These are phyloP conservation scores for Leptobrachium ailaonicum DNA, from an alignment of 2,113 vertebrate species.

Conservation along the genomic window DNA sequence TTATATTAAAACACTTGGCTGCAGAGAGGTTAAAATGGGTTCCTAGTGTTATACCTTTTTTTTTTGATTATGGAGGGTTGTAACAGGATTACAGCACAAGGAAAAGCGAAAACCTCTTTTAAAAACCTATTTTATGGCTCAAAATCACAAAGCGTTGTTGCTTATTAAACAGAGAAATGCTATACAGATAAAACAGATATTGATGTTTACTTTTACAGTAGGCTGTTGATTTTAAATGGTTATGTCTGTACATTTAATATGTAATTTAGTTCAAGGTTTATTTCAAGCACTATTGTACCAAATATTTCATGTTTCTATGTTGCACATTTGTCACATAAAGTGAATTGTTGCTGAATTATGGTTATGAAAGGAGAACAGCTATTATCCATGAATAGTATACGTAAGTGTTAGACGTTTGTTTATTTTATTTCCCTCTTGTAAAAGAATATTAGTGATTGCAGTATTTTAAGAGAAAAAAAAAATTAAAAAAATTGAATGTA, in stretches of 20 bases:
- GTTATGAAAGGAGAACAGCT: slow-evolving; percentile 75
- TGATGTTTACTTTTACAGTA: slow-evolving; percentile 86
- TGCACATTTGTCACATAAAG: slow-evolving; percentile 76
- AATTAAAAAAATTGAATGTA: slow-evolving; percentile 79
- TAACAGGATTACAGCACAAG: slow-evolving; percentile 78
- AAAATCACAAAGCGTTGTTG: slow-evolving; percentile 77
- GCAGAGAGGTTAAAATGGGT: slow-evolving; percentile 52
- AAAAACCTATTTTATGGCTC: slow-evolving; percentile 81
- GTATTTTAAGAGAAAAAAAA: slow-evolving; percentile 79
- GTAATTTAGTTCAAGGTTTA: slow-evolving; percentile 79
- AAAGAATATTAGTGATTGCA: slow-evolving; percentile 77
- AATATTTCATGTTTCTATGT: slow-evolving; percentile 85
- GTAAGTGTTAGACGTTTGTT: slow-evolving; percentile 78
- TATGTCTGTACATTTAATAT: slow-evolving; percentile 78
- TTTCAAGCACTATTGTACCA: slow-evolving; percentile 84
- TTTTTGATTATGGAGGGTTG: slow-evolving; percentile 71
- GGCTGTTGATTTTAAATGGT: slow-evolving; percentile 79
- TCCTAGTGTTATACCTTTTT: slow-evolving; percentile 75
- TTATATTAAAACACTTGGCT: neutral
- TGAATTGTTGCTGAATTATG: slow-evolving; percentile 82
- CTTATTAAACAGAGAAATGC: slow-evolving; percentile 61
- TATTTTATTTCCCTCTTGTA: slow-evolving; percentile 65
- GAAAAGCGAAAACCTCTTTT: slow-evolving; percentile 70
- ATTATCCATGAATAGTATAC: slow-evolving; percentile 77
- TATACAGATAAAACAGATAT: slow-evolving; percentile 81